phyloP scores from a whole-genome alignment of 1,140 invertebrate genomes.

The Hyposmocoma kahamanoa region DNA sequence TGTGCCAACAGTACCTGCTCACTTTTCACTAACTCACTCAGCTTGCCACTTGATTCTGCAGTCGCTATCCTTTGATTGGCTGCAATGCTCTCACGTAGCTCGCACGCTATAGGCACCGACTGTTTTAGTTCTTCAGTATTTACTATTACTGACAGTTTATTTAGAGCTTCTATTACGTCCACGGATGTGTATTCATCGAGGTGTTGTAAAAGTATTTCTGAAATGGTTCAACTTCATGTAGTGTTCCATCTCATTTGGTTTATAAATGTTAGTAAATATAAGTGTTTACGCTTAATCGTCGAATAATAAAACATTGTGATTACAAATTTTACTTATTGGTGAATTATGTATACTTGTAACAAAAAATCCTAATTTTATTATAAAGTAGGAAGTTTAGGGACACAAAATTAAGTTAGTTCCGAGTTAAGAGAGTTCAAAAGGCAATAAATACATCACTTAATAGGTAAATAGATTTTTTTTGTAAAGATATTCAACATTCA shows the following conservation, averaged over 20 bases:
- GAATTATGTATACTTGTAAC: too few species aligned
- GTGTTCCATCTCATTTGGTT: background rate
- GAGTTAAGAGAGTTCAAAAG: too few species aligned
- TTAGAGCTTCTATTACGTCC: background rate
- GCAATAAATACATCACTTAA: too few species aligned
- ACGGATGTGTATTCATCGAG: conserved; percentile 3
- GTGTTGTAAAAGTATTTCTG: conserved; percentile 8
- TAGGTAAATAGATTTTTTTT: too few species aligned
- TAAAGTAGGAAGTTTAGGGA: too few species aligned
- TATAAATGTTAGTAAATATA: too few species aligned
- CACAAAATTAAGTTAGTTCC: too few species aligned
- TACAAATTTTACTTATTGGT: too few species aligned
- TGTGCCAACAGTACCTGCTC: background rate
- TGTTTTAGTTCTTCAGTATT: background rate
- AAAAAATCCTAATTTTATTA: too few species aligned
- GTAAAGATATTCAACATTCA: too few species aligned
- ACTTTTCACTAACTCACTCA: background rate
- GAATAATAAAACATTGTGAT: too few species aligned
- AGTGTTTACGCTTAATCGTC: too few species aligned
- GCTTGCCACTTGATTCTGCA: background rate
- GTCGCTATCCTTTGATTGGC: background rate
- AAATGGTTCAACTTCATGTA: background rate
- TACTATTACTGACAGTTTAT: background rate
- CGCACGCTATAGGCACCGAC: background rate
- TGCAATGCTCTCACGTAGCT: background rate